Conservation (phyloP, 2,797 vertebrate genomes). For the Rhinatrema bivittatum region DNA sequence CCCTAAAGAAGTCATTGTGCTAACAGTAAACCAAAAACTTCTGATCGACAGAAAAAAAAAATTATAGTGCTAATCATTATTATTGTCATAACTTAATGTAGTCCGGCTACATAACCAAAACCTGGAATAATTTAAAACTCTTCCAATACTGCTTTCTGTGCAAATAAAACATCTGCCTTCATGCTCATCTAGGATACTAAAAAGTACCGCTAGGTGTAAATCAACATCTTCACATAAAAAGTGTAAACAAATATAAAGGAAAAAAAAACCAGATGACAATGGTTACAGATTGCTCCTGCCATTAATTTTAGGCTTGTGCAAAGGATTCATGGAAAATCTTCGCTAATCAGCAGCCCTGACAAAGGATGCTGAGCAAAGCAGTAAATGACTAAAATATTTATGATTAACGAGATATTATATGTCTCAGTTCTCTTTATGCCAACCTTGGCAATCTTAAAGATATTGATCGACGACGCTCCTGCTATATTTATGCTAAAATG, state of each 20-base stretch:
- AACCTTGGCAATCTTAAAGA: too few species aligned
- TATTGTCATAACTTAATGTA: conserved; percentile 82
- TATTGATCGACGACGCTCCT: too few species aligned
- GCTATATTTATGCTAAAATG: too few species aligned
- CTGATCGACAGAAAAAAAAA: conserved; percentile 64
- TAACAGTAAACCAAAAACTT: conserved; percentile 54
- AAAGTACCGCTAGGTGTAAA: conserved; percentile 67
- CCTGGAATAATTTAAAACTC: conserved; percentile 67
- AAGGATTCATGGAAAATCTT: neutral
- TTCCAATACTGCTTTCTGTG: conserved; percentile 67
- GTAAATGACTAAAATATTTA: too few species aligned
- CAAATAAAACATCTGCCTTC: conserved; percentile 69
- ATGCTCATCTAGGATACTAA: conserved; percentile 60
- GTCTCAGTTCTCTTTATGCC: too few species aligned
- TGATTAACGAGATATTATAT: too few species aligned
- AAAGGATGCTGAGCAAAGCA: too few species aligned
- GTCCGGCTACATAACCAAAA: conserved; percentile 89
- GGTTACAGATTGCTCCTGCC: conserved; percentile 31
- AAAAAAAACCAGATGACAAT: conserved; percentile 39
- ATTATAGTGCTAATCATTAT: conserved; percentile 52
- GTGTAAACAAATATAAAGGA: conserved; percentile 57
- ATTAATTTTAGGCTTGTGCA: conserved; percentile 21
- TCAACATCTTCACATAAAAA: conserved; percentile 61
- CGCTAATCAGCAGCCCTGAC: too few species aligned
- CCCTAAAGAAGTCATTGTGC: conserved; percentile 21